Evolutionary conservation across 2,888 invertebrate species (phyloP), one percentile per base, ranked within the genome.

Genomic region (Nomada fabriciana): DNA sequence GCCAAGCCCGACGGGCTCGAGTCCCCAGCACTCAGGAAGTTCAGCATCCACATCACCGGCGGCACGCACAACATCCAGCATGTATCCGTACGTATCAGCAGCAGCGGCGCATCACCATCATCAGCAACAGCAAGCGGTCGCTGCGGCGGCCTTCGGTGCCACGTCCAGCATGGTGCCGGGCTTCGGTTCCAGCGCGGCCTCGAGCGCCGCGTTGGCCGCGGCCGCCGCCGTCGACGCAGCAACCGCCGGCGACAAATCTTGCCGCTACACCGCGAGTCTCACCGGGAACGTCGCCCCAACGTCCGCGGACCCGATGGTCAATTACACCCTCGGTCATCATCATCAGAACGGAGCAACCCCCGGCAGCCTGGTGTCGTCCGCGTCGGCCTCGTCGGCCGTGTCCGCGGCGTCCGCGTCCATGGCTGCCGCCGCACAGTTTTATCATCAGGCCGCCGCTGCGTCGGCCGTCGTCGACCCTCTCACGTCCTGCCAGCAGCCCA

Each of bases 1-100:
- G 10, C 93, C 96, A 93, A 95, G 96, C 76, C 96, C 96, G 86
- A 96, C 96, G 91, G 96, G 96, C 90, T 96, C 96, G 88, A 96
- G 96, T 86, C 96, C 96, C 77, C 96, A 96, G 91, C 96, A 96
- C 93, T 95, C 96, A 72, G 95, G 96, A 90, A 95, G 96, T 88
- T 95, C 96, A 91, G 96, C 96, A 84, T 95, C 96, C 88, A 96
- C 96, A 89, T 95, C 96, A 93, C 95, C 95, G 76, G 95, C 95
- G 88, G 94, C 94, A 78, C 92, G 94, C 70, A 93, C 93, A 72
- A 94, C 97, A 87, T 96, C 97, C 92, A 97, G 98, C 95, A 98
- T 98, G 98, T 98, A 98, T 94, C 98, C 98, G 3, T 98, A 98
- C 96, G 98, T 98, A 92, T 97, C 97, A 90, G 96, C 96, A 84